Percentiles rank a stretch among this genome's conserved stretches.
Evolutionary conservation across 1,140 invertebrate species (phyloP).

Genomic region (Venturia canescens): DNA sequence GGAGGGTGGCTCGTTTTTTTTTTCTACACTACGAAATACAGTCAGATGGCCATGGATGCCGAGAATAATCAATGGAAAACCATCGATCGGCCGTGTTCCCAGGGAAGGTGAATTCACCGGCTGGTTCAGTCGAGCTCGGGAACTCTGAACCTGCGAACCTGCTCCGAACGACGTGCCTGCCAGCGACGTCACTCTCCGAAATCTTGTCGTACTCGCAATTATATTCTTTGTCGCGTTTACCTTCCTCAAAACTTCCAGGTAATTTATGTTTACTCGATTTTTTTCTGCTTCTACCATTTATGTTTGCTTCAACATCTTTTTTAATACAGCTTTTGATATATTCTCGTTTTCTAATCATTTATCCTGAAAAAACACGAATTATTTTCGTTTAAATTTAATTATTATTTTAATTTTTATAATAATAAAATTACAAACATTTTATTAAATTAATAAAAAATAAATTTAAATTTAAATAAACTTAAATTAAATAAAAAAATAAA

Average conservation of each 20-base stretch:
- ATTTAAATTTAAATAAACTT: too few relatives aligned
- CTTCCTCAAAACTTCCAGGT: slow-evolving; percentile 37
- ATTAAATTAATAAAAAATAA: too few relatives aligned
- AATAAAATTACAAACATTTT: too few relatives aligned
- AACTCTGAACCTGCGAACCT: slow-evolving; percentile 54
- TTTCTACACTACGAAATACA: slow-evolving; percentile 33
- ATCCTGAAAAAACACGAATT: too few relatives aligned
- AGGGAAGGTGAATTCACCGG: slow-evolving; percentile 59
- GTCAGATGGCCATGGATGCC: slow-evolving; percentile 61
- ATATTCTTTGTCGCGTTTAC: background rate
- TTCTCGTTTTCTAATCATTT: too few relatives aligned
- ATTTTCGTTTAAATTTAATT: too few relatives aligned
- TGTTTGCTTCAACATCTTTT: background rate
- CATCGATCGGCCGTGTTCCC: slow-evolving; percentile 60
- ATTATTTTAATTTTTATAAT: too few relatives aligned
- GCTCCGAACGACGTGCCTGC: slow-evolving; percentile 44
- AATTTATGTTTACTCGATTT: background rate
- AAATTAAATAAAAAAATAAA: too few relatives aligned
- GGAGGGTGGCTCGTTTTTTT: slow-evolving; percentile 8
- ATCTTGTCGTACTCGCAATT: background rate
- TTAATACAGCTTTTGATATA: background rate
- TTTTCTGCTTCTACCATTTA: background rate
- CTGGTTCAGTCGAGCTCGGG: slow-evolving; percentile 58
- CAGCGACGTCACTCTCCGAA: slow-evolving; percentile 41
- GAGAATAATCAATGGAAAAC: slow-evolving; percentile 64